phyloP scores from a whole-genome alignment of 2,888 invertebrate genomes.

The Drosophila anceps region DNA sequence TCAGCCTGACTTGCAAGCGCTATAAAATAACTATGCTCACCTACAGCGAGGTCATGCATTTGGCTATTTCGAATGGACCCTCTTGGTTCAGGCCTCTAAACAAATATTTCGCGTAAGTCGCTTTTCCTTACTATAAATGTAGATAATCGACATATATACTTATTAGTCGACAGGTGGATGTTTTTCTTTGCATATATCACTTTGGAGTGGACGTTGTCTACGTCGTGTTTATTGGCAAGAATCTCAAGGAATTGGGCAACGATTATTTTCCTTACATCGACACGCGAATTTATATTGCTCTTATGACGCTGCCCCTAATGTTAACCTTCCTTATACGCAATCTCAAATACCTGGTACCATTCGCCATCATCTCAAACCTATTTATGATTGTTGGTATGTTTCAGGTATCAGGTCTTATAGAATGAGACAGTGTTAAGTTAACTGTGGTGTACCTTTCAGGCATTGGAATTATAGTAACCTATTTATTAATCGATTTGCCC shows the following conservation, averaged over 20 bases:
- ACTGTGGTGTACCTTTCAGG: slow-evolving; percentile 34
- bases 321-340: slow-evolving; percentile 90
- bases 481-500: slow-evolving; percentile 89
- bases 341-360: slow-evolving; percentile 93
- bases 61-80: slow-evolving; percentile 91
- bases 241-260: slow-evolving; percentile 90
- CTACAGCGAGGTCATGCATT: slow-evolving; percentile 93
- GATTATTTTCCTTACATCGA: slow-evolving; percentile 85
- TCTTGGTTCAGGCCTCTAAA: slow-evolving; percentile 87
- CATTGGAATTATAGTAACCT: slow-evolving; percentile 92
- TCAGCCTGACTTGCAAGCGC: slow-evolving; percentile 85
- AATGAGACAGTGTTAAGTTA: not conserved
- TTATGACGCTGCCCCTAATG: slow-evolving; percentile 89
- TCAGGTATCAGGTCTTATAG: not conserved
- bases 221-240: slow-evolving; percentile 95
- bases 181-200: slow-evolving; percentile 93
- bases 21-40: slow-evolving; percentile 89
- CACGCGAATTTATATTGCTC: slow-evolving; percentile 85
- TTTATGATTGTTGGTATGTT: slow-evolving; percentile 89
- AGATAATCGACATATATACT: not conserved
- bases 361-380: slow-evolving; percentile 95
- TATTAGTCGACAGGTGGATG: slow-evolving; percentile 89
- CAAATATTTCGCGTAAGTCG: slow-evolving; percentile 84
- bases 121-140: not conserved
- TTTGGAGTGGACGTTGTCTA: slow-evolving; percentile 99